Conservation (phyloP, 2,113 vertebrate genomes). For the Sceloporus tristichus region DNA sequence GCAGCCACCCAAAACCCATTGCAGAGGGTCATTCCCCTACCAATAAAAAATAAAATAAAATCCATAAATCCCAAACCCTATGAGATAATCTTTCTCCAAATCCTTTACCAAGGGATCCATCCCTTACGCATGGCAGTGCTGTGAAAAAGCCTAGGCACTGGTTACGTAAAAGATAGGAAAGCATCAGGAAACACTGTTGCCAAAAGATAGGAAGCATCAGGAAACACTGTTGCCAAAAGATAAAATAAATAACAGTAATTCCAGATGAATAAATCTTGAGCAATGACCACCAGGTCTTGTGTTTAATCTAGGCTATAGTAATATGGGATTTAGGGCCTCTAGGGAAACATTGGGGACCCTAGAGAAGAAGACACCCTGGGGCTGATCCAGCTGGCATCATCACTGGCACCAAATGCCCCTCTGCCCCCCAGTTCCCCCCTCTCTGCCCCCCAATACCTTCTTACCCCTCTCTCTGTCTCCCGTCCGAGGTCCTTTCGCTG, state of each 20-base stretch:
- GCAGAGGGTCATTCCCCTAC: too few relatives aligned
- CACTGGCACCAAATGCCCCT: background rate
- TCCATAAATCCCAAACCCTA: too few relatives aligned
- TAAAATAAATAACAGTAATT: too few relatives aligned
- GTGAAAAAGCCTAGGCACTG: background rate
- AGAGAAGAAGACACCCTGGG: background rate
- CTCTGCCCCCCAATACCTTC: background rate
- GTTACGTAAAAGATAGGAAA: too few relatives aligned
- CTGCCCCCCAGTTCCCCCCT: too few relatives aligned
- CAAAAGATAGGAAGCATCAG: background rate
- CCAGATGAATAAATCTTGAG: background rate
- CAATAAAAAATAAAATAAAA: too few relatives aligned
- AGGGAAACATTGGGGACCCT: background rate
- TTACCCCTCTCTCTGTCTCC: slow-evolving; percentile 11
- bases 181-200: background rate
- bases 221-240: background rate
- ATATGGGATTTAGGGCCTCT: background rate
- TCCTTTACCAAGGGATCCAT: too few relatives aligned
- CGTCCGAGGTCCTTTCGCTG: background rate
- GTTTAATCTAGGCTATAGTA: background rate
- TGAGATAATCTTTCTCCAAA: too few relatives aligned
- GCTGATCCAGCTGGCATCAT: background rate
- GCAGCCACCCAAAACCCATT: too few relatives aligned
- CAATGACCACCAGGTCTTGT: background rate
- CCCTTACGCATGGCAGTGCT: too few relatives aligned